Evolutionary conservation across 2,113 vertebrate genomes (phyloP).

Genomic region (Polypterus bichir): DNA sequence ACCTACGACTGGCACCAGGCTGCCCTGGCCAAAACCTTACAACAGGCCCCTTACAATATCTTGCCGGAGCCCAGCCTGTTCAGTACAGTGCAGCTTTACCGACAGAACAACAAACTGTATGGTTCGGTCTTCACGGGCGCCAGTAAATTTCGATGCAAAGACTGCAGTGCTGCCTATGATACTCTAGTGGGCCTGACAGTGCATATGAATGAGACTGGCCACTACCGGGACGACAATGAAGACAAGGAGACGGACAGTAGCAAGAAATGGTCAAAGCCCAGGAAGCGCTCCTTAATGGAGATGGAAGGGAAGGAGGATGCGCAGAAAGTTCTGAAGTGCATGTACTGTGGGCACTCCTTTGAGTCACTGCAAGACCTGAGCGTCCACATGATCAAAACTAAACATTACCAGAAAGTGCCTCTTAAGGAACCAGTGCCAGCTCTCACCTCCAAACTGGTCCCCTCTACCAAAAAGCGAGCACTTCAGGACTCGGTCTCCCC

Average conservation of each 20-base stretch:
- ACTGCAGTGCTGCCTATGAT: constrained; percentile 94
- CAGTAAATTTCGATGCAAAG: constrained; percentile 96
- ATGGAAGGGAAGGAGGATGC: constrained; percentile 98
- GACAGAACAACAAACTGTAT: constrained; percentile 95
- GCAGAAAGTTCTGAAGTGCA: constrained; percentile 96
- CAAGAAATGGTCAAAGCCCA: constrained; percentile 90
- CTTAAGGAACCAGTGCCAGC: constrained; percentile 97
- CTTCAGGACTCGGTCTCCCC: constrained; percentile 82
- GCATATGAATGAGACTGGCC: constrained; percentile 96
- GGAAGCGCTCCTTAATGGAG: constrained; percentile 93
- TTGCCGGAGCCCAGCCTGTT: constrained; percentile 95
- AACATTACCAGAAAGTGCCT: constrained; percentile 99
- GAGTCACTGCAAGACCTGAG: constrained; percentile 96
- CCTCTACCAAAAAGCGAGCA: constrained; percentile 85
- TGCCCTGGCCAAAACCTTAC: constrained; percentile 88
- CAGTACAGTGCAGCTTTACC: constrained; percentile 94
- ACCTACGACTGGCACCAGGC: constrained; percentile 98
- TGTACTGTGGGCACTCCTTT: constrained; percentile 97
- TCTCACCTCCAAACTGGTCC: constrained; percentile 81
- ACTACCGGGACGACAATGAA: constrained; percentile 95
- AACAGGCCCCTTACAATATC: constrained; percentile 86
- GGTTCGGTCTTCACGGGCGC: constrained; percentile 94
- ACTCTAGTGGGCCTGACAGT: constrained; percentile 91
- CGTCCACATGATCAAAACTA: constrained; percentile 99
- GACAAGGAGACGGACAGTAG: constrained; percentile 83